phyloP scores from a whole-genome alignment of 2,888 invertebrate species.

The Rhagonycha fulva region DNA sequence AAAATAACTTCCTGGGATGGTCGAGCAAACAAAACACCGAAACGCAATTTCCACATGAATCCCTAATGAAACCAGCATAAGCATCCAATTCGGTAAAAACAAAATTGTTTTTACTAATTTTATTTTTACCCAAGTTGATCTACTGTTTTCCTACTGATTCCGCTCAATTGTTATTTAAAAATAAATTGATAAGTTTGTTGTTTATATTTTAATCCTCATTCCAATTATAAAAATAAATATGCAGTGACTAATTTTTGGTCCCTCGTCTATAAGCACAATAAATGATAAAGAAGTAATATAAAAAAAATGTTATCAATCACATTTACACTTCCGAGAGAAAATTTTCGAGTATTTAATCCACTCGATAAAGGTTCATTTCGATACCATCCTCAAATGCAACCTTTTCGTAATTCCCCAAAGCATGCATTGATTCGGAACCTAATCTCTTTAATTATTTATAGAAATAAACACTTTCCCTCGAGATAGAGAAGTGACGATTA shows the following conservation, averaged over 20 bases:
- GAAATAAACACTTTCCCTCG: neutral
- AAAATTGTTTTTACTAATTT: neutral
- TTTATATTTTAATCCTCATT: neutral
- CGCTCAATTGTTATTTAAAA: neutral
- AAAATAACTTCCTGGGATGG: neutral
- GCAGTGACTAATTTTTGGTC: neutral
- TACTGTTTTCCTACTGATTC: neutral
- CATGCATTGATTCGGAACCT: neutral
- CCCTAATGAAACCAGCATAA: neutral
- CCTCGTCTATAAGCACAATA: too few species aligned
- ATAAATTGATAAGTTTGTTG: neutral
- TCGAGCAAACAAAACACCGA: neutral
- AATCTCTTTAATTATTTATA: neutral
- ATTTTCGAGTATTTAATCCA: neutral
- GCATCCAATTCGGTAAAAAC: neutral
- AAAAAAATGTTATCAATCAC: neutral
- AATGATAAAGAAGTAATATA: too few species aligned
- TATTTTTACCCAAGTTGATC: neutral
- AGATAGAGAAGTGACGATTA: neutral
- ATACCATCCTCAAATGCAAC: neutral
- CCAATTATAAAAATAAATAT: neutral
- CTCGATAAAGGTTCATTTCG: neutral
- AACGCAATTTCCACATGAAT: neutral
- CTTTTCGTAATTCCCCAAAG: neutral
- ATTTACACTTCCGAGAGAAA: neutral